phyloP scores from a whole-genome alignment of 2,888 invertebrate genomes.

The Cosmia trapezina region DNA sequence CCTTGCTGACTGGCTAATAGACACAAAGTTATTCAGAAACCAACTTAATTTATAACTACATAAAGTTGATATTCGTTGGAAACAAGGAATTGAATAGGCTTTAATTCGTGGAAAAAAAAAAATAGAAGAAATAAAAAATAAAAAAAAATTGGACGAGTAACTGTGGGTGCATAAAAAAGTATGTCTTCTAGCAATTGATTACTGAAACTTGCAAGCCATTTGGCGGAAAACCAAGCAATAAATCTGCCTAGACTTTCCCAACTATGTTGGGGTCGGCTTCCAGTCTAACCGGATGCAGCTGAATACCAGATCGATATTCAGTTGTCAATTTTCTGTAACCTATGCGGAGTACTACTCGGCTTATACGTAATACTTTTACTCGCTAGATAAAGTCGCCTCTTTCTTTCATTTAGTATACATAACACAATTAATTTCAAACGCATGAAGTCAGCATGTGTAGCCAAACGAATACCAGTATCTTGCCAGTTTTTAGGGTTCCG shows the following conservation, averaged over 20 bases:
- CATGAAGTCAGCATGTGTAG: not conserved
- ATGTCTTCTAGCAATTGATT: not conserved
- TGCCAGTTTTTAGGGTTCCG: no score
- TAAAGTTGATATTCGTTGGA: not conserved
- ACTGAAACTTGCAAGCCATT: not conserved
- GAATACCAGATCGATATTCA: no score
- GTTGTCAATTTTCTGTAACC: no score
- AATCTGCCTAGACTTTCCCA: no score
- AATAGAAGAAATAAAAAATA: not conserved
- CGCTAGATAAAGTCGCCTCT: no score
- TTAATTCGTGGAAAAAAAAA: not conserved
- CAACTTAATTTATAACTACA: not conserved
- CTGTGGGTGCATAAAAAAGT: not conserved
- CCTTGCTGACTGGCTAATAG: no score
- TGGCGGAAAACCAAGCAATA: not conserved
- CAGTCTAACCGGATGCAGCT: no score
- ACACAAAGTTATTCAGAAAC: not conserved
- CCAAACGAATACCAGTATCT: not conserved
- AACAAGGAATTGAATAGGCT: no score
- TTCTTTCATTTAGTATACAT: no score
- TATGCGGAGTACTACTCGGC: no score
- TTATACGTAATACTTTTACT: no score
- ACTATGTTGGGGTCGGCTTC: no score
- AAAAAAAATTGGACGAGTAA: not conserved
- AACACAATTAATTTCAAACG: not conserved